phyloP scores from a whole-genome alignment of 2,888 invertebrate species.

The Nomada ferruginata region DNA sequence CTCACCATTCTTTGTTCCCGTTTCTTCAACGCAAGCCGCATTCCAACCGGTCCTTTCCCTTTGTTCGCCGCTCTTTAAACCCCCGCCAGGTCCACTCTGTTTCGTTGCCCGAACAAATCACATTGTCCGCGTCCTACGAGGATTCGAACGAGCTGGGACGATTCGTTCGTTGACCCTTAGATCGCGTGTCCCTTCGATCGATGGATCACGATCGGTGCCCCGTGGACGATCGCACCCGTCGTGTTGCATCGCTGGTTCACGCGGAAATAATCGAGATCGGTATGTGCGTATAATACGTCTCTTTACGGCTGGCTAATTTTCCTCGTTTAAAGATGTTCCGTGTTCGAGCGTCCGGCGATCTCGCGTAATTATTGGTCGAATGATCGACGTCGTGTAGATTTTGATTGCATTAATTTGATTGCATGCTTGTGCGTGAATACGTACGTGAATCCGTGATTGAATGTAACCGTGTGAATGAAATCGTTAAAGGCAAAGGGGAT shows the following conservation, averaged over 20 bases:
- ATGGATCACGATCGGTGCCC: background rate
- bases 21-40: background rate
- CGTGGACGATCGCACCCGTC: background rate
- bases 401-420: background rate
- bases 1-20: slow-evolving; percentile 7
- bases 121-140: background rate
- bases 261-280: slow-evolving; percentile 9
- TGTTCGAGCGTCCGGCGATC: background rate
- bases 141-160: background rate
- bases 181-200: background rate
- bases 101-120: slow-evolving; percentile 14
- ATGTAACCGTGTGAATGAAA: no score
- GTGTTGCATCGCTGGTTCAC: background rate
- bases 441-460: no score
- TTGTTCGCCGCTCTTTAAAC: slow-evolving; percentile 1
- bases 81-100: background rate
- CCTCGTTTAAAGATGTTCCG: background rate
- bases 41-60: background rate
- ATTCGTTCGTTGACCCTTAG: background rate
- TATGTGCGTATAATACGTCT: background rate
- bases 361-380: slow-evolving; percentile 5
- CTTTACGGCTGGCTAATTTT: background rate
- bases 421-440: no score
- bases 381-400: slow-evolving; percentile 18
- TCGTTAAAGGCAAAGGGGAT: no score